phyloP scores from a whole-genome alignment of 2,888 invertebrate species.

The Drosophila sordidapex region DNA sequence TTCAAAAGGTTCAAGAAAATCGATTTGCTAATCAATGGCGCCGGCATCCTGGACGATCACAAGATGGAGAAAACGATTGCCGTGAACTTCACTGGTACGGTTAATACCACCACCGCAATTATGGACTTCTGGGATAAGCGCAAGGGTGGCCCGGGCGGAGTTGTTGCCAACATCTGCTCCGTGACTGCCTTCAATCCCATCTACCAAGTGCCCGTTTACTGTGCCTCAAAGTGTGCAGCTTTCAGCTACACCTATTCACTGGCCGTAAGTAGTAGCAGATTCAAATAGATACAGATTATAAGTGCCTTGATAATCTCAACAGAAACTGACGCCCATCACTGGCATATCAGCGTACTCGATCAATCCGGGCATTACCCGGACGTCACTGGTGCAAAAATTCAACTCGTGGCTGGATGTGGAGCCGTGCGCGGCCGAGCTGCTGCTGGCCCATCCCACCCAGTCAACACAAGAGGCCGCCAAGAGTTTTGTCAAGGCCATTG shows the following conservation, averaged over 20 bases:
- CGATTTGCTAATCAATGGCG: constrained; percentile 76
- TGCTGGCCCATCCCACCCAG: constrained; percentile 52
- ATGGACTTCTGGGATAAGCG: constrained; percentile 84
- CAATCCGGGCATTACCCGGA: constrained; percentile 71
- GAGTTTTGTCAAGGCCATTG: constrained; percentile 78
- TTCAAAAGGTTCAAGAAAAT: constrained; percentile 58
- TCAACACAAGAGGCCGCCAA: constrained; percentile 66
- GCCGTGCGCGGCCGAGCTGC: constrained; percentile 52
- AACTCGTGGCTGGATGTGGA: constrained; percentile 69
- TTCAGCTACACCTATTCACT: constrained; percentile 83
- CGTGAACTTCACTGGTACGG: constrained; percentile 71
- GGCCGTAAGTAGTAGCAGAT: constrained; percentile 65
- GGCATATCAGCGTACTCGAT: constrained; percentile 69
- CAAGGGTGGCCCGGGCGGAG: constrained; percentile 83
- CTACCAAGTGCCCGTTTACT: constrained; percentile 80
- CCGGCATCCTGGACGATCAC: constrained; percentile 71
- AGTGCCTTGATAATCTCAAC: fast-evolving
- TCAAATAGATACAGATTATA: background rate
- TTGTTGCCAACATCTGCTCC: constrained; percentile 83
- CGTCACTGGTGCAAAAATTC: constrained; percentile 58
- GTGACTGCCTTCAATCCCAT: constrained; percentile 77
- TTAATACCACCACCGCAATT: constrained; percentile 77
- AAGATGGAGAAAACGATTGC: constrained; percentile 69
- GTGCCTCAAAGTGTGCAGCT: constrained; percentile 84
- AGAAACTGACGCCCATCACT: constrained; percentile 64